A percentile compares a stretch with the other conserved stretches of the same genome.
Conservation (phyloP, 2,113 vertebrate species). For the Lontra canadensis region DNA sequence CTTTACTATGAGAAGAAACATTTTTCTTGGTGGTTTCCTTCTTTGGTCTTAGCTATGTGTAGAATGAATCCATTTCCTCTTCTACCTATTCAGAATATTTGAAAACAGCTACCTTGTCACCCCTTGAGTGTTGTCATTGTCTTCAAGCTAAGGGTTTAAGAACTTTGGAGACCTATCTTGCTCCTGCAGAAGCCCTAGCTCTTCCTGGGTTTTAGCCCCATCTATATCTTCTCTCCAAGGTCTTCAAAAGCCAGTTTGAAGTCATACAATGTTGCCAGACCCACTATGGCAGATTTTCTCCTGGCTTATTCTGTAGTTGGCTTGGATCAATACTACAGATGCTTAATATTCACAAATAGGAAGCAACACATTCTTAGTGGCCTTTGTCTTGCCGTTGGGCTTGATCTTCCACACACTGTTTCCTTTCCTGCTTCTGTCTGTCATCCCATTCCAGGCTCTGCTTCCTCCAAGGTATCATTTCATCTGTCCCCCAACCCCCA, state of each 20-base stretch:
- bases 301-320: neutral
- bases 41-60: neutral
- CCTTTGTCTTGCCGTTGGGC: neutral
- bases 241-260: neutral
- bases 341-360: neutral
- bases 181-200: neutral
- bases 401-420: neutral
- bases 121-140: neutral
- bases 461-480: neutral
- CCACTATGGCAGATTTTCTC: neutral
- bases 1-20: neutral
- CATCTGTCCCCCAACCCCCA: neutral
- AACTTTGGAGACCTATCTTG: neutral
- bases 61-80: neutral
- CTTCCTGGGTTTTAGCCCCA: neutral
- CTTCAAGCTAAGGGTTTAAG: neutral
- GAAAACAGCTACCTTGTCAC: neutral
- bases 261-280: neutral
- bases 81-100: neutral
- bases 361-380: neutral
- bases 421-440: neutral
- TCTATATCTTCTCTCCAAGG: neutral
- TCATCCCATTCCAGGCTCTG: neutral
- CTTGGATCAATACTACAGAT: neutral
- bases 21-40: neutral